Percentiles rank a stretch among this genome's conserved stretches.
These are phyloP conservation scores for Epizoanthus ramosus DNA, from an alignment of 92 coral and sea anemone species.

Conservation along the genomic window DNA sequence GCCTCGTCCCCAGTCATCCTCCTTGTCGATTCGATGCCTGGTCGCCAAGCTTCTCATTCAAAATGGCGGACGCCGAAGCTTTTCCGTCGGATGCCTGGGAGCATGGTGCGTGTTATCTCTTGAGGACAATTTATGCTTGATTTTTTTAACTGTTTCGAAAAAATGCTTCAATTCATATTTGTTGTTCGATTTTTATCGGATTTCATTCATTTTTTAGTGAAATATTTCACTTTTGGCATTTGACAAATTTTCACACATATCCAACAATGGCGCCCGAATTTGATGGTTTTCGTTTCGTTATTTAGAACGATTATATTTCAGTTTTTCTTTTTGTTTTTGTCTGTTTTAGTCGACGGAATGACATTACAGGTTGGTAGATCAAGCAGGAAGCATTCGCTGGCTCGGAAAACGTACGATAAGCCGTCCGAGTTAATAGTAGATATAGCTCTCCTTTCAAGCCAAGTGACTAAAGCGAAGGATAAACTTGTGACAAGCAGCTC, in stretches of 20 bases:
- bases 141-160: not conserved
- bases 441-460: no score
- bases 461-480: not conserved
- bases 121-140: not conserved
- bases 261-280: conserved; percentile 13
- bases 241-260: not conserved
- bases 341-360: conserved; percentile 6
- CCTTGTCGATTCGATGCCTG: no score
- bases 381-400: conserved; percentile 4
- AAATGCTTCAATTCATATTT: conserved; percentile 1
- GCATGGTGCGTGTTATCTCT: conserved; percentile 5
- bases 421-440: no score
- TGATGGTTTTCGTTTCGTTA: conserved; percentile 9
- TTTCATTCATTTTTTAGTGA: not conserved
- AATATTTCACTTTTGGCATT: not conserved
- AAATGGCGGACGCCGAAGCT: no score
- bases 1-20: no score
- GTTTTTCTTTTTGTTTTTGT: conserved; percentile 2
- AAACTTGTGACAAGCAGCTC: not conserved
- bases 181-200: conserved; percentile 2
- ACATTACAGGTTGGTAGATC: not conserved
- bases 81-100: conserved; percentile 9
- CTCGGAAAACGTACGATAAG: not conserved
- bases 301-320: conserved; percentile 6
- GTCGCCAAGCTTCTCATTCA: no score